Evolutionary conservation across 2,797 vertebrate genomes (phyloP).

Genomic region (Hafferia zeledoni): DNA sequence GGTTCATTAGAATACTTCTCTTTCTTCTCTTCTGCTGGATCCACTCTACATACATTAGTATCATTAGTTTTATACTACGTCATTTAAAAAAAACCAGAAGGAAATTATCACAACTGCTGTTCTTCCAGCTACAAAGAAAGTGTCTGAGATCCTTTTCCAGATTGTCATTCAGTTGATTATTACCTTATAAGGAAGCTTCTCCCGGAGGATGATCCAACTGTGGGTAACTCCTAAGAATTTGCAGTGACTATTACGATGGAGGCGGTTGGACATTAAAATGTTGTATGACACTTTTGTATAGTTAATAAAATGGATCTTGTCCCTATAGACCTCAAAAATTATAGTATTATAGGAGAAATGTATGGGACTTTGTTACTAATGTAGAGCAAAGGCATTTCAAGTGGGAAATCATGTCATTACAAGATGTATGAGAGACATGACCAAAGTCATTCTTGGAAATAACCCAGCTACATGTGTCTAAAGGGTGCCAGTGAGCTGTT

Average conservation of each 20-base stretch:
- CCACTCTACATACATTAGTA: background rate
- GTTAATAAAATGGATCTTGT: background rate
- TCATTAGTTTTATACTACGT: background rate
- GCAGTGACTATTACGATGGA: background rate
- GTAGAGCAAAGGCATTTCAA: background rate
- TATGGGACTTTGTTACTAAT: background rate
- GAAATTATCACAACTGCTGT: background rate
- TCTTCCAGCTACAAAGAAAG: background rate
- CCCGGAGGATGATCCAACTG: background rate
- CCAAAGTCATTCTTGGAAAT: background rate
- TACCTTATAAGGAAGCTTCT: background rate
- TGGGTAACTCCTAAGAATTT: background rate
- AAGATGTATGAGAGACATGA: background rate
- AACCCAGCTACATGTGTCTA: background rate
- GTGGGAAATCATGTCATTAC: background rate
- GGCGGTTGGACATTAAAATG: background rate
- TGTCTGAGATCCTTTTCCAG: background rate
- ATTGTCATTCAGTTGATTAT: background rate
- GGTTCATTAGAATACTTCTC: background rate
- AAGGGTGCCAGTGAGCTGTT: background rate
- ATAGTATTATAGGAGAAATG: background rate
- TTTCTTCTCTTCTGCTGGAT: background rate
- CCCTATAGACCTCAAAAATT: background rate
- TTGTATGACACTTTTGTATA: background rate
- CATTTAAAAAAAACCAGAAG: background rate